A percentile compares a stretch with the other conserved stretches of the same genome.
Conservation (phyloP, 2,113 vertebrate genomes). For the Loxodonta africana region DNA sequence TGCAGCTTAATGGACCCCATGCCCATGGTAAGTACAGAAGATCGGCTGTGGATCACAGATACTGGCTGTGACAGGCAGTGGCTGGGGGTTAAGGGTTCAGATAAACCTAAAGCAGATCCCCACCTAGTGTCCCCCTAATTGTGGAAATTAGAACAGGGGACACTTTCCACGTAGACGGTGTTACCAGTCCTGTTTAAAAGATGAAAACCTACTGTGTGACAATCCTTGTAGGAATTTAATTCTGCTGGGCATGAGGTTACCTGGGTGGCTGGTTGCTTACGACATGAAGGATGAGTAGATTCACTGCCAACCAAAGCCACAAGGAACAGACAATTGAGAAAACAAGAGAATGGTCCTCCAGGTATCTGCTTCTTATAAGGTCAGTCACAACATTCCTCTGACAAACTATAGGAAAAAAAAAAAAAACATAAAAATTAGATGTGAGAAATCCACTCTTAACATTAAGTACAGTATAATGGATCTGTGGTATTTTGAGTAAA, state of each 20-base stretch:
- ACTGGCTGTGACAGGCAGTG: background rate
- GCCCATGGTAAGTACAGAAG: background rate
- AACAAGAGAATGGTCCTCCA: background rate
- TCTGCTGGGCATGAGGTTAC: background rate
- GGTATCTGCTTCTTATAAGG: constrained; percentile 40
- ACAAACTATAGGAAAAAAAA: background rate
- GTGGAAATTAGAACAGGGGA: background rate
- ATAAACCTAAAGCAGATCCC: background rate
- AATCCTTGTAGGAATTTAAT: background rate
- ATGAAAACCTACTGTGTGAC: background rate
- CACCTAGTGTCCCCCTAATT: background rate
- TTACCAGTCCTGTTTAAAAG: background rate
- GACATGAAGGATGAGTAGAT: constrained; percentile 23
- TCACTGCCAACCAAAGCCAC: constrained; percentile 50
- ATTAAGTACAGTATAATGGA: background rate
- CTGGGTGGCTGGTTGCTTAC: constrained; percentile 13
- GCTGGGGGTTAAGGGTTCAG: background rate
- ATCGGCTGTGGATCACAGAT: background rate
- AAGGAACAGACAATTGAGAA: constrained; percentile 27
- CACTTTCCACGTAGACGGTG: background rate
- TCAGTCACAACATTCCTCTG: constrained; percentile 54
- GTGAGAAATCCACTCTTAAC: background rate
- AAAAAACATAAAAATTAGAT: background rate
- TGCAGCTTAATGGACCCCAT: background rate
- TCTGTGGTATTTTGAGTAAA: constrained; percentile 11